Evolutionary conservation across 2,888 invertebrate species (phyloP).

Genomic region (Volucella zonaria): DNA sequence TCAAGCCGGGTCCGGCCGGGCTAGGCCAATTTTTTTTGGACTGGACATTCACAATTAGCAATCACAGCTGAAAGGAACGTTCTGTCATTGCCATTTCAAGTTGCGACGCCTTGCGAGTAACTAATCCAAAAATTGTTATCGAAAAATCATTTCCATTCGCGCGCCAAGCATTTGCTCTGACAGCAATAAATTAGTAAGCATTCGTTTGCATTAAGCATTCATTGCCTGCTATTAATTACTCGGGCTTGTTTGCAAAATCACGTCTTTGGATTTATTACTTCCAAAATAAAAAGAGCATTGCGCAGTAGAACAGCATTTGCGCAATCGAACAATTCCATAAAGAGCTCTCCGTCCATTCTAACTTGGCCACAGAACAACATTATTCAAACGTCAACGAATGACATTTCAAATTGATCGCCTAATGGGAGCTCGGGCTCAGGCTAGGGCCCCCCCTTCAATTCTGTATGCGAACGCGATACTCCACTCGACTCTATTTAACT

Average conservation of each 20-base stretch:
- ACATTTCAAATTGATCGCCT: constrained; percentile 71
- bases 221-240: constrained; percentile 57
- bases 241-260: constrained; percentile 56
- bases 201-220: constrained; percentile 55
- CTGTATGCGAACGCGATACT: neutral
- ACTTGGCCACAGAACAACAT: constrained; percentile 64
- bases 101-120: neutral
- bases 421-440: constrained; percentile 48
- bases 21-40: constrained; percentile 17
- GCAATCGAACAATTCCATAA: constrained; percentile 68
- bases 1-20: neutral
- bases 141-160: constrained; percentile 56
- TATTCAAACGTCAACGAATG: constrained; percentile 69
- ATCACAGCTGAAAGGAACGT: constrained; percentile 41
- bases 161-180: constrained; percentile 33
- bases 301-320: constrained; percentile 36
- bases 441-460: neutral
- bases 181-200: constrained; percentile 67
- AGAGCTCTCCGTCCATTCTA: constrained; percentile 63
- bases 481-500: constrained; percentile 14
- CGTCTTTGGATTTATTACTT: constrained; percentile 62
- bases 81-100: constrained; percentile 30
- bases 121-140: constrained; percentile 51
- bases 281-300: constrained; percentile 56
- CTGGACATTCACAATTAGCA: neutral